A percentile compares a stretch with the other conserved stretches of the same genome.
phyloP scores from a whole-genome alignment of 2,113 vertebrate species.

The Chinchilla lanigera region DNA sequence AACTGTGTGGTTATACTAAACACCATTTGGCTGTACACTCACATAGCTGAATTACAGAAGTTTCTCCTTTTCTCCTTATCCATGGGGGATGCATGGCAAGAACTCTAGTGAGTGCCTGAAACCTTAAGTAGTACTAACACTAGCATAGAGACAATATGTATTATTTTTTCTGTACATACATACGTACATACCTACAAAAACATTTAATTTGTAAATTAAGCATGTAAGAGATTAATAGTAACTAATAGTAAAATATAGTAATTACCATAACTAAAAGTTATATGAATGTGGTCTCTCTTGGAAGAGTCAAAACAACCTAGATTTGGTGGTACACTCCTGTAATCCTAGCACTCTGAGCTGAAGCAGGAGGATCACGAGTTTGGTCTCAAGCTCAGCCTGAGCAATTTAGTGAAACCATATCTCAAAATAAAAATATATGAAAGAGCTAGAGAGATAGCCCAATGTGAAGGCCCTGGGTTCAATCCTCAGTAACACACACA shows the following conservation, averaged over 20 bases:
- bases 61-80: neutral
- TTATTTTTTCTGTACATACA: neutral
- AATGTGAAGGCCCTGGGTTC: neutral
- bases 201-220: neutral
- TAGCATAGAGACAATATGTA: neutral
- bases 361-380: neutral
- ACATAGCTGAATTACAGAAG: neutral
- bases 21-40: neutral
- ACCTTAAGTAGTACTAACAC: neutral
- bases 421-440: neutral
- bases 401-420: neutral
- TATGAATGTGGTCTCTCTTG: neutral
- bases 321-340: neutral
- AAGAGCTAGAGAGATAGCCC: neutral
- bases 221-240: neutral
- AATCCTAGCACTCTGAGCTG: neutral
- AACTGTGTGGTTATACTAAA: neutral
- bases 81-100: neutral
- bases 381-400: neutral
- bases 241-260: neutral
- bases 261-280: neutral
- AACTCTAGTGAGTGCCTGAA: neutral
- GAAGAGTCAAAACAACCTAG: neutral
- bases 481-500: neutral
- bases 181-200: neutral